Evolutionary conservation across 2,797 vertebrate genomes (phyloP).

Genomic region (Rhinogobio ventralis): DNA sequence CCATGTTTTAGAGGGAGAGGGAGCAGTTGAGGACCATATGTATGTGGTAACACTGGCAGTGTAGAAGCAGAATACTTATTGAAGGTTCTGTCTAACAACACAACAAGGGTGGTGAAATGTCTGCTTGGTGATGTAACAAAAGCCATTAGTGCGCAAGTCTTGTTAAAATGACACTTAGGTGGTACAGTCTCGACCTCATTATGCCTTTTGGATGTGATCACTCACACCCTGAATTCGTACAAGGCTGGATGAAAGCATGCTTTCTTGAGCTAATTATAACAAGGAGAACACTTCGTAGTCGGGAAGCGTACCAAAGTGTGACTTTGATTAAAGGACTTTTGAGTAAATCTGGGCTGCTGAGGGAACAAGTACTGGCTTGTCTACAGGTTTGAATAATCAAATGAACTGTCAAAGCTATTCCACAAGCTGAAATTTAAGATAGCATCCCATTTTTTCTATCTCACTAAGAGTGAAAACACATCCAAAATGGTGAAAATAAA

Average conservation of each 20-base stretch:
- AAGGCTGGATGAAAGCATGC: conserved; percentile 18
- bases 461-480: background rate
- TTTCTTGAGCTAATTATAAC: conserved; percentile 27
- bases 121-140: conserved; percentile 7
- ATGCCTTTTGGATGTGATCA: conserved; percentile 17
- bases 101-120: background rate
- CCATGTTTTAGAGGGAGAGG: background rate
- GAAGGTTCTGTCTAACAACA: conserved; percentile 4
- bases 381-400: conserved; percentile 13
- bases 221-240: background rate
- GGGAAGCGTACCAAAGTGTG: conserved; percentile 20
- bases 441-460: background rate
- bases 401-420: conserved; percentile 8
- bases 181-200: conserved; percentile 16
- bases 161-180: conserved; percentile 5
- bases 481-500: background rate
- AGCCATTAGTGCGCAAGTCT: background rate
- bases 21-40: background rate
- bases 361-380: conserved; percentile 2
- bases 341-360: conserved; percentile 1
- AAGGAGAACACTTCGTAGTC: conserved; percentile 16
- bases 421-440: background rate
- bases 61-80: background rate
- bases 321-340: conserved; percentile 35
- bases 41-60: background rate